Evolutionary conservation across 2,888 invertebrate species (phyloP), one percentile per base, ranked within the genome.

Genomic region (Parthenolecanium corni): DNA sequence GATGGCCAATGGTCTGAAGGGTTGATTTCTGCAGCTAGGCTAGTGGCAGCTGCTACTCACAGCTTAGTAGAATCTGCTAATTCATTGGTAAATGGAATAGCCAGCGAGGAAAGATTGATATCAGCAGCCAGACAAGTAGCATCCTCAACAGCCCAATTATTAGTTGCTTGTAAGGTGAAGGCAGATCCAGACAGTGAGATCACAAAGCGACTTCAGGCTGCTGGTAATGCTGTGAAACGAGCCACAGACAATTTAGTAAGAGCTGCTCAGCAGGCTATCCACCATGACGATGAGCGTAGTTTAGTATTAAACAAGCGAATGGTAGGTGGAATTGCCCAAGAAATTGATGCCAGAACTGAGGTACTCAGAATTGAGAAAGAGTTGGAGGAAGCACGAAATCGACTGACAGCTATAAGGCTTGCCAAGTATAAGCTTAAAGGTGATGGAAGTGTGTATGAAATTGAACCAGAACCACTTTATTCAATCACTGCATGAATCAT

Each of bases 1-100:
- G 95, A 96, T 75, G 95, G 94, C 0, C 95, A 96, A 73, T 96
- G 96, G 96, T 95, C 95, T 0, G 94, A 96, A 74, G 96, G 96
- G 0, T 80, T 96, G 62, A 87, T 96, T 67, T 93, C 93, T 0
- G 96, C 96, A 0, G 97, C 97, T 0, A 80, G 93, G 64, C 79
- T 95, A 70, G 97, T 97, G 12, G 97, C 97, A 0, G 96, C 96
- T 0, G 96, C 97, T 0, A 96, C 96, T 0, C 97, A 97, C 75
- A 91, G 91, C 70, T 79, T 99, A 66, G 97, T 97, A 62, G 97
- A 98, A 74, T 92, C 96, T 0, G 98, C 98, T 62, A 97, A 98
- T 73, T 89, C 94, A 53, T 78, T 99, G 69, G 96, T 98, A 1
- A 85, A 93, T 75, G 90, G 93, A 65, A 82, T 87, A 12, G 89